These are phyloP conservation scores for Tridacna crocea DNA, from an alignment of 2,888 invertebrate genomes.

Conservation along the genomic window DNA sequence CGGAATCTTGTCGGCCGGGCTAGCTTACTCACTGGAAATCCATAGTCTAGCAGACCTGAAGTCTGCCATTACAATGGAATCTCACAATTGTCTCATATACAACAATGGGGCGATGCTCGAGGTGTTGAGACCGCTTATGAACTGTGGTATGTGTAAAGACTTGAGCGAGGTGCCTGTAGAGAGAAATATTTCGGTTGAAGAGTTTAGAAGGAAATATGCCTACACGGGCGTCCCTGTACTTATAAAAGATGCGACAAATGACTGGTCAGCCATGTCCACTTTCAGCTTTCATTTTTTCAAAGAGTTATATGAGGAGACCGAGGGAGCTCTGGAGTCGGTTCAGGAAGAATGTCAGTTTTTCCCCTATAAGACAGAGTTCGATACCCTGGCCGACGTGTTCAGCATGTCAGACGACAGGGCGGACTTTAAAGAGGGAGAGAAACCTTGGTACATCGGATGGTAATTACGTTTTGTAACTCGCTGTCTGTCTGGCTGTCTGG, in stretches of 20 bases:
- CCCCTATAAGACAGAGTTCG: slow-evolving; percentile 94
- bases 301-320: slow-evolving; percentile 87
- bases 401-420: slow-evolving; percentile 91
- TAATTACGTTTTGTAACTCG: slow-evolving; percentile 81
- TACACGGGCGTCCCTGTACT: slow-evolving; percentile 93
- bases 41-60: not conserved
- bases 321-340: slow-evolving; percentile 76
- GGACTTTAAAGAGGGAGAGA: slow-evolving; percentile 86
- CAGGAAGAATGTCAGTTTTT: slow-evolving; percentile 94
- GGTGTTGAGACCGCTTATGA: slow-evolving; percentile 90
- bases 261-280: slow-evolving; percentile 91
- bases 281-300: slow-evolving; percentile 94
- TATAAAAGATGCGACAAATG: slow-evolving; percentile 91
- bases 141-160: slow-evolving; percentile 90
- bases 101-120: slow-evolving; percentile 69
- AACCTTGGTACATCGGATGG: slow-evolving; percentile 91
- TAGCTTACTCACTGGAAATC: slow-evolving; percentile 8
- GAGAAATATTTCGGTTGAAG: slow-evolving; percentile 87
- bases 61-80: not conserved
- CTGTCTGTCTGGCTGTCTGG: not conserved
- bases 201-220: slow-evolving; percentile 89
- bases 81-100: slow-evolving; percentile 58
- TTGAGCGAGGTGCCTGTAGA: slow-evolving; percentile 89
- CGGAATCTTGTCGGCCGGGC: not conserved
- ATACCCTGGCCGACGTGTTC: slow-evolving; percentile 91